These are phyloP conservation scores for Phaenicophaeus curvirostris DNA, from an alignment of 2,797 vertebrate species.

Conservation along the genomic window DNA sequence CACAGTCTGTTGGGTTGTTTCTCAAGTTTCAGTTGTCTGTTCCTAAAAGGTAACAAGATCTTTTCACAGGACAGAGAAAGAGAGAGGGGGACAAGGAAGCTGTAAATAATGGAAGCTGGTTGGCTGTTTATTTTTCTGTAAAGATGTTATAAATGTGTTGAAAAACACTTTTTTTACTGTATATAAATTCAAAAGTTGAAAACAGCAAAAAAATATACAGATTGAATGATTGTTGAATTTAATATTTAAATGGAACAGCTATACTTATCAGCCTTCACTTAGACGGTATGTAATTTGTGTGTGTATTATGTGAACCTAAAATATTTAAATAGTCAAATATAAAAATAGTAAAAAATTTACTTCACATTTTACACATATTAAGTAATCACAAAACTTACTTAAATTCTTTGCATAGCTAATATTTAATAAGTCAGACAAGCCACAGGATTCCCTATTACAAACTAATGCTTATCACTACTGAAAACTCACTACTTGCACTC, in stretches of 20 bases:
- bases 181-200: background rate
- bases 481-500: background rate
- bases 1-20: background rate
- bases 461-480: background rate
- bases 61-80: background rate
- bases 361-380: background rate
- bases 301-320: background rate
- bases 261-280: background rate
- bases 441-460: constrained; percentile 4
- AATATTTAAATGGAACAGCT: background rate
- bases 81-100: background rate
- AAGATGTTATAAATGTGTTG: background rate
- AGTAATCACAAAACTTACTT: background rate
- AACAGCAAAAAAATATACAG: background rate
- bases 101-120: background rate
- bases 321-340: background rate
- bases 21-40: background rate
- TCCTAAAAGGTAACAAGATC: background rate
- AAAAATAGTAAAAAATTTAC: background rate
- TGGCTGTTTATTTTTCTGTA: background rate
- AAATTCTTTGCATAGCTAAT: background rate
- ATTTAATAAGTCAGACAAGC: background rate
- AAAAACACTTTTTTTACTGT: background rate
- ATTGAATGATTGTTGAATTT: background rate
- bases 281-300: background rate